phyloP scores from a whole-genome alignment of 2,888 invertebrate genomes.

The Diadegma fenestrale region DNA sequence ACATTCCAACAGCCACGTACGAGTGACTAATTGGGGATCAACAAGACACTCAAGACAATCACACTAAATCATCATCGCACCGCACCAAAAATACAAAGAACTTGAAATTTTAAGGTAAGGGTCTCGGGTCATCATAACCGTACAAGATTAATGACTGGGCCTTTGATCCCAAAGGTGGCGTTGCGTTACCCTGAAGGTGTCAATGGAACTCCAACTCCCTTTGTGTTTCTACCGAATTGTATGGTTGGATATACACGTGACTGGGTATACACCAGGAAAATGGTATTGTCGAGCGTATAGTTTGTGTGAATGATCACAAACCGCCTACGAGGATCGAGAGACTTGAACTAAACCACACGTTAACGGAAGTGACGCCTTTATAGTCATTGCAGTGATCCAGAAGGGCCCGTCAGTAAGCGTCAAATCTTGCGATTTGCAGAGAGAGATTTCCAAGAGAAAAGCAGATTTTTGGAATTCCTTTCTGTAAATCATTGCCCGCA shows the following conservation, averaged over 20 bases:
- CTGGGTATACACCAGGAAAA: slow-evolving; percentile 36
- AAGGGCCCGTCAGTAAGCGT: neutral
- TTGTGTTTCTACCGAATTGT: slow-evolving; percentile 17
- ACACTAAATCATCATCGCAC: slow-evolving; percentile 1
- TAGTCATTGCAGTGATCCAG: neutral
- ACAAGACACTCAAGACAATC: neutral
- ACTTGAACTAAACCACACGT: neutral
- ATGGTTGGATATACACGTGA: slow-evolving; percentile 19
- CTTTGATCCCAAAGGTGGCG: slow-evolving; percentile 12
- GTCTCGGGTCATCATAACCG: neutral
- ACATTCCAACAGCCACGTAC: neutral
- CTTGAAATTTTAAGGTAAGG: neutral
- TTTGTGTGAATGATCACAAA: slow-evolving; percentile 43
- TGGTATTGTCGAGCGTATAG: slow-evolving; percentile 50
- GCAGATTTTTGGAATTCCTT: neutral
- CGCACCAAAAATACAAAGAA: neutral
- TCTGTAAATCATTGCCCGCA: neutral
- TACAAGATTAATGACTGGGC: slow-evolving; percentile 1
- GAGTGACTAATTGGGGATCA: neutral
- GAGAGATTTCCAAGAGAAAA: neutral
- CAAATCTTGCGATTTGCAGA: neutral
- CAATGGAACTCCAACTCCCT: neutral
- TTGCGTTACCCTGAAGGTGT: neutral
- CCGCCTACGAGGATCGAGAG: slow-evolving; percentile 6
- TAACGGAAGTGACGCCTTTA: slow-evolving; percentile 2